A percentile compares a stretch with the other conserved stretches of the same genome.
phyloP scores from a whole-genome alignment of 92 coral and sea anemone genomes.

The Micromussa lordhowensis region DNA sequence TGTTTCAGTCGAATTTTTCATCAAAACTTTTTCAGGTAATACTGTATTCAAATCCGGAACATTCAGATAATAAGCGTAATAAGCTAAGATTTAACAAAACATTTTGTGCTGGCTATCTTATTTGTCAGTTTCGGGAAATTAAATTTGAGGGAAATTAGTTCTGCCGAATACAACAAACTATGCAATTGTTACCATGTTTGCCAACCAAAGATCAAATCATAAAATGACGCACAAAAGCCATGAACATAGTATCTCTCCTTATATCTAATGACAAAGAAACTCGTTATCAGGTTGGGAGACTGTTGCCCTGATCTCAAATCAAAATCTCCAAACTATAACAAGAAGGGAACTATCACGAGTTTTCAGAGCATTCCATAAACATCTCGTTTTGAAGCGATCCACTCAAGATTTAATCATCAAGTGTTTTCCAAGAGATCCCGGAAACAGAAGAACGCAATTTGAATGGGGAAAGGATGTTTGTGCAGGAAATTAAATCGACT shows the following conservation, averaged over 20 bases:
- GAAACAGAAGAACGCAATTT: background rate
- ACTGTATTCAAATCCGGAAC: background rate
- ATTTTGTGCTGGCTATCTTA: background rate
- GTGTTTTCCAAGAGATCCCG: background rate
- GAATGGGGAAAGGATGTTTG: background rate
- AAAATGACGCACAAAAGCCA: background rate
- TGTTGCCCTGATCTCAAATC: background rate
- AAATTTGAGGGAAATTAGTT: background rate
- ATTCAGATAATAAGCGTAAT: too few species aligned
- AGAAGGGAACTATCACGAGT: background rate
- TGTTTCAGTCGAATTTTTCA: background rate
- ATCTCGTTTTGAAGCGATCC: background rate
- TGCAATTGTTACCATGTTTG: background rate
- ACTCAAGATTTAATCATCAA: constrained; percentile 3
- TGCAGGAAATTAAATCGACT: background rate
- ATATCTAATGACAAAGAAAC: too few species aligned
- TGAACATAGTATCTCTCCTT: background rate
- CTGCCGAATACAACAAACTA: background rate
- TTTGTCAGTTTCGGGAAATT: background rate
- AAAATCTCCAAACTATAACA: background rate
- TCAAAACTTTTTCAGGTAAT: background rate
- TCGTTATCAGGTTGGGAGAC: background rate
- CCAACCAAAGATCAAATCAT: background rate
- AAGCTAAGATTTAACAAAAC: background rate
- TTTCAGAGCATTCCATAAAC: background rate